Base-by-base conservation (phyloP, 2,113 vertebrate species). In the Colius striatus region DNA sequence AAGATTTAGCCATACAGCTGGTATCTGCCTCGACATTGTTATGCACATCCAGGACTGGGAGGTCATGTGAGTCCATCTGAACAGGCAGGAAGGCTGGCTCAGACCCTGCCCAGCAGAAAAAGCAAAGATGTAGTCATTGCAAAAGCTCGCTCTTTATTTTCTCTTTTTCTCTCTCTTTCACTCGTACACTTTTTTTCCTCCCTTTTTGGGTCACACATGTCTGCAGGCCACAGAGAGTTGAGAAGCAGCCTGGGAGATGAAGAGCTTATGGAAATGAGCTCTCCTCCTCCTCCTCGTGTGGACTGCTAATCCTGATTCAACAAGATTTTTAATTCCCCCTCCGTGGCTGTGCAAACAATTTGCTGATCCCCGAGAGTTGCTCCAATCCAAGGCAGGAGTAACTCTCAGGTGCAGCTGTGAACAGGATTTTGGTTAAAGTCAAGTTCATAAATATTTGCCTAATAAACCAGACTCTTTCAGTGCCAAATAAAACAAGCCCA, bases 391-490 rank as follows among this genome's bases (percentile, higher is more conserved):
- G 70, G 62, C 85, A 88, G 82, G 94, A 90, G 83, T 84, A 95
- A 93, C 79, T 81, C 87, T 95, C 61, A 94, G 94, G 93, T 97
- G 74, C 76, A 94, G 83, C 89, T 62, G 67, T 73, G 91, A 95
- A 85, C 78, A 79, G 88, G 87, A 86, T 95, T 97, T 94, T 87
- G 92, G 97, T 94, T 87, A 91, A 96, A 96, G 79, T 96, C 86
- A 97, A 94, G 80, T 97, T 95, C 93, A 89, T 97, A 92, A 92
- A 84, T 96, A 98, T 96, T 97, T 97, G 90, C 84, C 73, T 92
- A 96, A 95, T 97, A 97, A 95, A 95, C 50, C 73, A 84, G 77
- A 86, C 76, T 82, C 80, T 97, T 86, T 77, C 84, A 89, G 70
- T 93, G 86, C 91, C 89, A 94, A 91, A 96, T 86, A 93, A 95